Percentiles rank a stretch among this genome's conserved stretches.
Evolutionary conservation across 1,140 invertebrate genomes (phyloP).

Genomic region (Philotrypesis tridentata): DNA sequence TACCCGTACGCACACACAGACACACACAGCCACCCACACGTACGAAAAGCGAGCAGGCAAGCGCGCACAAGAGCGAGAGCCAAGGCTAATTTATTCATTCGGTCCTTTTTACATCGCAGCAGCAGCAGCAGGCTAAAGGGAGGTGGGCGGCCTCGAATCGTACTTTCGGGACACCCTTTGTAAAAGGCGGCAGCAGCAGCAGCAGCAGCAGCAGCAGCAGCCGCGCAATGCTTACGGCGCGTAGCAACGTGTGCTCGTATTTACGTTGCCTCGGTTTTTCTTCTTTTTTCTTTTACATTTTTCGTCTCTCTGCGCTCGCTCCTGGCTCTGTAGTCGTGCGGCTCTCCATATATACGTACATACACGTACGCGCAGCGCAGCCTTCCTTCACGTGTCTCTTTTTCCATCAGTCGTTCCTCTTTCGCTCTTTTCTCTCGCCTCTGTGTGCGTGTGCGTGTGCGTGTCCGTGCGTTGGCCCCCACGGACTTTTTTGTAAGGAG

Average conservation of each 20-base stretch:
- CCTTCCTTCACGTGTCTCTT: slow-evolving; percentile 1
- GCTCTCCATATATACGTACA: too few species aligned
- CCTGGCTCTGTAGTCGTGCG: too few species aligned
- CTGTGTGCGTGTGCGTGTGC: not conserved
- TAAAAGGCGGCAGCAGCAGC: slow-evolving; percentile 59
- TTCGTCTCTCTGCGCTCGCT: slow-evolving; percentile 21
- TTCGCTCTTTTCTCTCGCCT: not conserved
- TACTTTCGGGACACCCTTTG: slow-evolving; percentile 69
- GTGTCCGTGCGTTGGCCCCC: not conserved
- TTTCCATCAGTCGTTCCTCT: slow-evolving; percentile 25
- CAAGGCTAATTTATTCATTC: slow-evolving; percentile 71
- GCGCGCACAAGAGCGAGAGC: slow-evolving; percentile 19
- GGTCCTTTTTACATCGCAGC: slow-evolving; percentile 66
- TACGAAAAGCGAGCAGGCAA: not conserved
- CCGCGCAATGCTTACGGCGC: slow-evolving; percentile 64
- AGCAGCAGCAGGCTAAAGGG: slow-evolving; percentile 13
- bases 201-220: not conserved
- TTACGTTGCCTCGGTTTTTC: slow-evolving; percentile 59
- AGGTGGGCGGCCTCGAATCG: slow-evolving; percentile 60
- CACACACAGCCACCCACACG: too few species aligned
- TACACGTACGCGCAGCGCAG: too few species aligned
- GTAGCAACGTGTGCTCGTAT: slow-evolving; percentile 68
- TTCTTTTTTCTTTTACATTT: slow-evolving; percentile 46
- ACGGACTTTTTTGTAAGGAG: slow-evolving; percentile 48
- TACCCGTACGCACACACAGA: not conserved